Conservation (phyloP, 2,113 vertebrate species). For the Narcine bancroftii region DNA sequence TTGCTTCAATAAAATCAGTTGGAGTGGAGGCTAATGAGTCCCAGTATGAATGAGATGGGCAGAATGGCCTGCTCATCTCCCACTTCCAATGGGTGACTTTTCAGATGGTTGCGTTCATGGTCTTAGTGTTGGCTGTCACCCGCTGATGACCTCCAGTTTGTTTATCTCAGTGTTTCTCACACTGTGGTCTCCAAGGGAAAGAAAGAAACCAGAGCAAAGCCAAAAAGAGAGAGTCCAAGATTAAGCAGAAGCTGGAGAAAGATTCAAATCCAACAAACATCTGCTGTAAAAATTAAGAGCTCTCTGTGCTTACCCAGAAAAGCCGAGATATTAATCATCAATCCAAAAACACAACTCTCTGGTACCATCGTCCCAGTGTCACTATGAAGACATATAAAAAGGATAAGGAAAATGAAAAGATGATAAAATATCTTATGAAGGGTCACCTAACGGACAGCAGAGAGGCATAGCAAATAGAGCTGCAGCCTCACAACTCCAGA, state of each 20-base stretch:
- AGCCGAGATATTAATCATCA: constrained; percentile 84
- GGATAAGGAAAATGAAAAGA: not conserved
- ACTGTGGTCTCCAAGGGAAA: not conserved
- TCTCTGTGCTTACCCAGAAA: constrained; percentile 69
- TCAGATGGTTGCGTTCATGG: too few species aligned
- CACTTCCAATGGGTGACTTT: not conserved
- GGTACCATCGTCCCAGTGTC: constrained; percentile 79
- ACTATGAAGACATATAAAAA: constrained; percentile 51
- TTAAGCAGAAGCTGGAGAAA: not conserved
- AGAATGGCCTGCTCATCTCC: not conserved
- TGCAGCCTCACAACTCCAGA: too few species aligned
- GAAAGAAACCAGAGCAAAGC: not conserved
- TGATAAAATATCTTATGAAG: not conserved
- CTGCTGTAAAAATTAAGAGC: not conserved
- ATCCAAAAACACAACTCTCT: constrained; percentile 85
- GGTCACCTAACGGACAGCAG: too few species aligned
- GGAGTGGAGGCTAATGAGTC: not conserved
- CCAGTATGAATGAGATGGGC: not conserved
- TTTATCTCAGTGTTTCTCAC: not conserved
- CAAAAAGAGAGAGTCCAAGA: not conserved
- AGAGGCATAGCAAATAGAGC: too few species aligned
- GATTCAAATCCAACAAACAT: not conserved
- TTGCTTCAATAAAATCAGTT: too few species aligned
- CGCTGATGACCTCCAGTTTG: not conserved
- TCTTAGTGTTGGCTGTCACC: too few species aligned